Percentiles rank a stretch among this genome's conserved stretches.
Conservation (phyloP, 2,113 vertebrate species). For the Dicerorhinus sumatrensis region DNA sequence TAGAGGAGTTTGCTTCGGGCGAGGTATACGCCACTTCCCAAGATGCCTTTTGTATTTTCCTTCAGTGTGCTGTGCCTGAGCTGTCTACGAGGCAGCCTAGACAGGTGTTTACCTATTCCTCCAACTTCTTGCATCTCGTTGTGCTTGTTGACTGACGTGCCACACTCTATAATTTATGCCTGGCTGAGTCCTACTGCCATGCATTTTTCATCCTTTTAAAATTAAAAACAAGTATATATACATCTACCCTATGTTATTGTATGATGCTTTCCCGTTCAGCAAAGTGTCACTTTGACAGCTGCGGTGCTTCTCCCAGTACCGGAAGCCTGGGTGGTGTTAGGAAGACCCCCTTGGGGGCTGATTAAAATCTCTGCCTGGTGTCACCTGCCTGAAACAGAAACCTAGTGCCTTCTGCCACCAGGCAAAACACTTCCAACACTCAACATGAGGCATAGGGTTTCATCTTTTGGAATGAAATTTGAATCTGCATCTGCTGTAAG, state of each 20-base stretch:
- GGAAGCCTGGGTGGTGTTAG: slow-evolving; percentile 45
- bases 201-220: slow-evolving; percentile 67
- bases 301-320: background rate
- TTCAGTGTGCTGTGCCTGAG: background rate
- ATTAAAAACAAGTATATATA: slow-evolving; percentile 33
- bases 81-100: background rate
- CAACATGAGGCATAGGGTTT: background rate
- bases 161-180: slow-evolving; percentile 60
- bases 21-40: background rate
- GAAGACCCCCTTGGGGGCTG: slow-evolving; percentile 38
- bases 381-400: slow-evolving; percentile 67
- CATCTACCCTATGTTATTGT: background rate
- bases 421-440: slow-evolving; percentile 38
- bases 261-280: slow-evolving; percentile 32
- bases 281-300: slow-evolving; percentile 44
- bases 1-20: background rate
- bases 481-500: slow-evolving; percentile 11
- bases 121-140: background rate
- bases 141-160: slow-evolving; percentile 22
- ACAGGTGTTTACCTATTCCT: slow-evolving; percentile 33
- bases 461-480: slow-evolving; percentile 57
- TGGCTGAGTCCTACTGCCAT: background rate
- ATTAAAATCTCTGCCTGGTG: slow-evolving; percentile 67
- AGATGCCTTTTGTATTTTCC: background rate
- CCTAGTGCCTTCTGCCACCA: slow-evolving; percentile 58